Percentiles rank a stretch among this genome's conserved stretches.
Evolutionary conservation across 2,113 vertebrate genomes (phyloP).

Genomic region (Eulacestoma nigropectus): DNA sequence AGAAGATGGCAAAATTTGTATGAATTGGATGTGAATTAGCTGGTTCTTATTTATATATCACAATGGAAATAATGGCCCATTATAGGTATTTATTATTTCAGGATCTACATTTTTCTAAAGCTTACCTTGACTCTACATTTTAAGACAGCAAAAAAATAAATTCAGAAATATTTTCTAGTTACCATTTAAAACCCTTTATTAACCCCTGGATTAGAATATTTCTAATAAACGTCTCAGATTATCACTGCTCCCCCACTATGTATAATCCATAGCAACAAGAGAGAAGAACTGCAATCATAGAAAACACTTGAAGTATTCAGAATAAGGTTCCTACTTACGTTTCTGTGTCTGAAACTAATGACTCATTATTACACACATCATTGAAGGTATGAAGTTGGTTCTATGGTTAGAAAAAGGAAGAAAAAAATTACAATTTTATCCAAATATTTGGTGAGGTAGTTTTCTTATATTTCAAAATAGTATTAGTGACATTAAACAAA

Average conservation of each 20-base stretch:
- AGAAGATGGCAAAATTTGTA: not conserved
- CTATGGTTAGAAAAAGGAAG: conserved; percentile 73
- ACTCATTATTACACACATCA: conserved; percentile 99
- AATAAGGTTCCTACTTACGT: conserved; percentile 83
- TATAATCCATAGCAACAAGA: not conserved
- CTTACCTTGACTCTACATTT: not conserved
- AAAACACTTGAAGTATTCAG: not conserved
- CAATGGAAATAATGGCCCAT: not conserved
- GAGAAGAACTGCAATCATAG: not conserved
- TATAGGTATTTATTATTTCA: not conserved
- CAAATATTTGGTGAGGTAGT: not conserved
- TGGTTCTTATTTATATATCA: not conserved
- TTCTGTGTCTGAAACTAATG: conserved; percentile 98
- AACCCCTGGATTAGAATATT: not conserved
- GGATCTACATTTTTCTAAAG: not conserved
- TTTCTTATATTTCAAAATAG: not conserved
- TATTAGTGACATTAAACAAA: not conserved
- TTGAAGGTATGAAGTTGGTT: conserved; percentile 99
- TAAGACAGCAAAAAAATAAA: not conserved
- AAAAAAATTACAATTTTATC: conserved; percentile 14
- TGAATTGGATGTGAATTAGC: not conserved
- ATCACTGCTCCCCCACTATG: not conserved
- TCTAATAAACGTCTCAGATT: not conserved
- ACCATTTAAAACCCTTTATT: not conserved
- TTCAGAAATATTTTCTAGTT: not conserved